Conservation (phyloP, 1,140 invertebrate genomes). For the Drosophila sp. region DNA sequence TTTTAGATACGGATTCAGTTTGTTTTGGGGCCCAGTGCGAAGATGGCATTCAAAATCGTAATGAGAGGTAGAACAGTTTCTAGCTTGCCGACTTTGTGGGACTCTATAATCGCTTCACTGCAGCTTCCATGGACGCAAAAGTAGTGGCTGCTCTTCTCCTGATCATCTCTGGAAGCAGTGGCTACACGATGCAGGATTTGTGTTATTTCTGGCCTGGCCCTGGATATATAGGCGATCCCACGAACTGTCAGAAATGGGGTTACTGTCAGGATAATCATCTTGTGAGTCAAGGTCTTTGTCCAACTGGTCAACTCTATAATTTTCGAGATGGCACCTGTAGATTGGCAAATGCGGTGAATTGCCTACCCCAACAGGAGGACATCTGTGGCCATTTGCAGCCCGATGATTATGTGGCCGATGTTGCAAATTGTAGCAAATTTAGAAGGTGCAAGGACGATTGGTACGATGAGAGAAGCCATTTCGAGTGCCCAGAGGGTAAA, state of each 20-base stretch:
- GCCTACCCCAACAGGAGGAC: slow-evolving; percentile 30
- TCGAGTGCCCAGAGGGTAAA: slow-evolving; percentile 17
- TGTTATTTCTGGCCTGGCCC: slow-evolving; percentile 38
- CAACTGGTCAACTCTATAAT: slow-evolving; percentile 24
- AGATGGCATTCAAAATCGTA: slow-evolving; percentile 5
- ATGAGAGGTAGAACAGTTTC: slow-evolving; percentile 43
- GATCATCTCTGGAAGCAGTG: not conserved
- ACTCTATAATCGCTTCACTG: slow-evolving; percentile 33
- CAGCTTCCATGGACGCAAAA: slow-evolving; percentile 24
- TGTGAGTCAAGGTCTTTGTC: slow-evolving; percentile 6
- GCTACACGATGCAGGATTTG: slow-evolving; percentile 32
- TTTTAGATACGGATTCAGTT: not conserved
- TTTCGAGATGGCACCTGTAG: slow-evolving; percentile 35
- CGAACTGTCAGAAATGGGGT: slow-evolving; percentile 44
- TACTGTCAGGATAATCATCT: slow-evolving; percentile 42
- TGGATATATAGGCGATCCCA: slow-evolving; percentile 42
- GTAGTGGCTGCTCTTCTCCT: slow-evolving; percentile 1
- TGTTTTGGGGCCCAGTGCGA: not conserved
- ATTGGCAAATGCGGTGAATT: not conserved
- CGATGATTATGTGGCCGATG: slow-evolving; percentile 34
- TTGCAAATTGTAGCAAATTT: slow-evolving; percentile 32
- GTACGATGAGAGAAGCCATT: not conserved
- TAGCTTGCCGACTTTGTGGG: not conserved
- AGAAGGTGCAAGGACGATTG: slow-evolving; percentile 18
- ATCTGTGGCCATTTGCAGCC: slow-evolving; percentile 15